Conservation (phyloP, 2,797 vertebrate species). For the Ispidina picta region DNA sequence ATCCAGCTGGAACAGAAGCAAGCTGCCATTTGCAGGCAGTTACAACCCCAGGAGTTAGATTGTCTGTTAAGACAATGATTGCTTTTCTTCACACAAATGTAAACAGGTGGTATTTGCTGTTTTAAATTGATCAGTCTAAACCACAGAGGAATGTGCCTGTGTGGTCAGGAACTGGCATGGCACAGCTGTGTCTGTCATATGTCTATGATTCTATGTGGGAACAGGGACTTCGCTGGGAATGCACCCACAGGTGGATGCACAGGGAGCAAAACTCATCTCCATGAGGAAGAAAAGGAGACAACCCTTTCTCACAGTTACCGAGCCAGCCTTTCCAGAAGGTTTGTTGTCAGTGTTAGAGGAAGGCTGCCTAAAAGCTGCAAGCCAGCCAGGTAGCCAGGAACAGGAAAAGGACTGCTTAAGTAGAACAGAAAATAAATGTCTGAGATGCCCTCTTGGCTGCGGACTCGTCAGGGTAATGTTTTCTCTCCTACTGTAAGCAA, state of each 20-base stretch:
- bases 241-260: background rate
- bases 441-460: background rate
- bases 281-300: background rate
- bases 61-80: background rate
- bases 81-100: background rate
- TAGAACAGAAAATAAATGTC: accelerated
- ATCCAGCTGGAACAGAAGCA: background rate
- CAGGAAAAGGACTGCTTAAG: background rate
- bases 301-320: background rate
- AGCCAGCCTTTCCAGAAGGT: background rate
- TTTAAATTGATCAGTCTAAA: background rate
- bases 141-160: background rate
- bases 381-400: background rate
- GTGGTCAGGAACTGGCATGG: background rate
- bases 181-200: background rate
- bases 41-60: background rate
- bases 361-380: background rate
- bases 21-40: background rate
- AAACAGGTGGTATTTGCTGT: background rate
- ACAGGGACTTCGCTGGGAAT: background rate
- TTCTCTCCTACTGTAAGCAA: background rate
- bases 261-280: background rate
- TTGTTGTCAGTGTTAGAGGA: background rate
- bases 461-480: background rate
- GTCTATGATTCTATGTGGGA: accelerated